Conservation (phyloP, 1,140 invertebrate species). For the Sipha flava region DNA sequence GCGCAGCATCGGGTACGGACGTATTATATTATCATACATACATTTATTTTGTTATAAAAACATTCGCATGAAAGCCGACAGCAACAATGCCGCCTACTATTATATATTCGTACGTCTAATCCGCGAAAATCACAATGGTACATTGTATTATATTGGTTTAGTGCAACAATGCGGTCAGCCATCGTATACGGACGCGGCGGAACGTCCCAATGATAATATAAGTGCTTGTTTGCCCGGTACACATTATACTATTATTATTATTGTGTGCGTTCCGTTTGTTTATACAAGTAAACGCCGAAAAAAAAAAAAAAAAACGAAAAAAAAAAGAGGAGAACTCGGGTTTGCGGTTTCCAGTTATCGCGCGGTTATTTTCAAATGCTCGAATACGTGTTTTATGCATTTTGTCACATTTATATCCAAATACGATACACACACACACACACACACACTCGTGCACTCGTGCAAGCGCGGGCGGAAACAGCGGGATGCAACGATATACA, state of each 20-base stretch:
- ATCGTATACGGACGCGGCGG: not conserved
- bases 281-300: slow-evolving; percentile 13
- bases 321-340: not conserved
- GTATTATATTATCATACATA: not conserved
- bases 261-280: not conserved
- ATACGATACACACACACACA: too few relatives aligned
- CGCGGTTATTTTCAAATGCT: not conserved
- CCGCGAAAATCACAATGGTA: not conserved
- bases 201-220: not conserved
- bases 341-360: slow-evolving; percentile 28
- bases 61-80: slow-evolving; percentile 1
- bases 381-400: too few relatives aligned
- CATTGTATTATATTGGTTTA: not conserved
- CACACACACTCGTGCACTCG: too few relatives aligned
- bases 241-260: not conserved
- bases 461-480: not conserved
- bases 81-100: not conserved
- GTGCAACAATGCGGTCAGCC: not conserved
- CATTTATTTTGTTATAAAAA: not conserved
- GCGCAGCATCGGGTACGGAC: not conserved
- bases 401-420: too few relatives aligned
- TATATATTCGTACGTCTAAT: not conserved
- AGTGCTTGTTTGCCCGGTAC: not conserved
- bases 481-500: not conserved
- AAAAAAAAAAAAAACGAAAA: not conserved